Percentiles rank a stretch among this genome's conserved stretches.
Conservation (phyloP, 1,140 invertebrate genomes). For the Elymnias hypermnestra region DNA sequence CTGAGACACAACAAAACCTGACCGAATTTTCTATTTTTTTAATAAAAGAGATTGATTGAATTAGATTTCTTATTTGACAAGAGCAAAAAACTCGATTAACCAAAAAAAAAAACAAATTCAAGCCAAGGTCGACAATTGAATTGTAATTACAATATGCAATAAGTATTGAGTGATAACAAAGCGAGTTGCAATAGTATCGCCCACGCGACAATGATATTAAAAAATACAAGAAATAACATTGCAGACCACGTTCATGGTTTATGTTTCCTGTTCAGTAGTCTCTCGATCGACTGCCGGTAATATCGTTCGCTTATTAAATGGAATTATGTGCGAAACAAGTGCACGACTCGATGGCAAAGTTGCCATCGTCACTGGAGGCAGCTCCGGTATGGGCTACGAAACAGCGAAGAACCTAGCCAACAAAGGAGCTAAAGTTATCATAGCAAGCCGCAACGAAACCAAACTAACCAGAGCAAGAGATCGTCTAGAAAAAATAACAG, state of each 20-base stretch:
- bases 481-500: slow-evolving; percentile 41
- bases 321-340: slow-evolving; percentile 39
- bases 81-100: too few species aligned
- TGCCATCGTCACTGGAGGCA: slow-evolving; percentile 88
- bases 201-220: slow-evolving; percentile 22
- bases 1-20: too few species aligned
- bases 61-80: too few species aligned
- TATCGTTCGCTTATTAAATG: slow-evolving; percentile 18
- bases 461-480: slow-evolving; percentile 67
- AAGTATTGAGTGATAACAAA: slow-evolving; percentile 2
- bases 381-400: slow-evolving; percentile 90
- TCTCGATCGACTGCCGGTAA: slow-evolving; percentile 13
- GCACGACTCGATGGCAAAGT: slow-evolving; percentile 79
- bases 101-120: too few species aligned
- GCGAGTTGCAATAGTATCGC: slow-evolving; percentile 29
- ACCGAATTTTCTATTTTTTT: too few species aligned
- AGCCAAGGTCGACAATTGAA: too few species aligned
- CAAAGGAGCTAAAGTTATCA: slow-evolving; percentile 83
- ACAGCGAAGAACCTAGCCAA: slow-evolving; percentile 81
- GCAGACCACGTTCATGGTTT: slow-evolving; percentile 18
- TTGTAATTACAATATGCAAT: neutral
- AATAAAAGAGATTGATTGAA: too few species aligned
- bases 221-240: slow-evolving; percentile 34
- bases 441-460: slow-evolving; percentile 82
- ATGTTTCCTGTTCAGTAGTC: slow-evolving; percentile 24